phyloP scores from a whole-genome alignment of 2,113 vertebrate species.

The Stomatorhinus ivindoensis region DNA sequence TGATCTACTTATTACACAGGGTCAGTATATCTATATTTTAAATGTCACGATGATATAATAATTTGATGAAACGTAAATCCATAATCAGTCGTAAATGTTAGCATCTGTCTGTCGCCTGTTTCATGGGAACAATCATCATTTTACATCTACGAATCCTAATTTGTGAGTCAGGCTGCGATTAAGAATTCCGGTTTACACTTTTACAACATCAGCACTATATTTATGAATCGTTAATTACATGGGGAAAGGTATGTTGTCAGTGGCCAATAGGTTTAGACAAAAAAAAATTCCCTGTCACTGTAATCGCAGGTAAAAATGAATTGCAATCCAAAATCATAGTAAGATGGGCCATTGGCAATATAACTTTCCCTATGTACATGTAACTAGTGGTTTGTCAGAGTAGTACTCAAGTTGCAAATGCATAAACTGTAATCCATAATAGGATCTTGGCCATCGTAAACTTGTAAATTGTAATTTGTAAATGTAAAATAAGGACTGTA shows the following conservation, averaged over 20 bases:
- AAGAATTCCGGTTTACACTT: neutral
- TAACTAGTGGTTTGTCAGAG: no score
- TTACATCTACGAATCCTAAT: neutral
- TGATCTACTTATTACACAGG: neutral
- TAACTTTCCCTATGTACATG: no score
- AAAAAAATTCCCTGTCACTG: no score
- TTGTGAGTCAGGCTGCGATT: neutral
- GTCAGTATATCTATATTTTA: neutral
- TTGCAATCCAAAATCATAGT: no score
- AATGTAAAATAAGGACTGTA: neutral
- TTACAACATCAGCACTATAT: neutral
- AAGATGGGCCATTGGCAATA: no score
- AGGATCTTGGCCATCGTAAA: neutral
- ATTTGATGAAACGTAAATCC: neutral
- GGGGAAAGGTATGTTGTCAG: neutral
- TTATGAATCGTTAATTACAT: neutral
- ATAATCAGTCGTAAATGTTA: neutral
- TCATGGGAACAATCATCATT: neutral
- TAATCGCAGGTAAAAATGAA: no score
- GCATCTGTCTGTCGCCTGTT: neutral
- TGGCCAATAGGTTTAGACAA: no score
- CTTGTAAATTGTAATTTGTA: neutral
- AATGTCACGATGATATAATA: neutral
- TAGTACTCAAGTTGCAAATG: neutral
- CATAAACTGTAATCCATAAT: neutral